Evolutionary conservation across 2,797 vertebrate species (phyloP).

Genomic region (Silurus aristotelis): DNA sequence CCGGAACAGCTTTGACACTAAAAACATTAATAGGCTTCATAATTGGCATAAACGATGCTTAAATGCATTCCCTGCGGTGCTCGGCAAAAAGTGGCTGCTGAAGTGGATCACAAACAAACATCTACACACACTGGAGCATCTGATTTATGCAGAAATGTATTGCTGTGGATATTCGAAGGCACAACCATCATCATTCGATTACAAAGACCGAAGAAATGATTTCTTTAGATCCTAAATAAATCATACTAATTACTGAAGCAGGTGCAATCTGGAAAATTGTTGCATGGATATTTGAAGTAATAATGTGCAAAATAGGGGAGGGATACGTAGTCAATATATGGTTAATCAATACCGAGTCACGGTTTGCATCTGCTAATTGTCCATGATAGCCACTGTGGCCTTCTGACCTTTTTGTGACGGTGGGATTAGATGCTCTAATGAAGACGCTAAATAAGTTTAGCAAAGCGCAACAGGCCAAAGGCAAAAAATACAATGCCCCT

Average conservation of each 20-base stretch:
- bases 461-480: not conserved
- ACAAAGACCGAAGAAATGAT: not conserved
- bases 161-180: not conserved
- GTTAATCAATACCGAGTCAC: not conserved
- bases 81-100: not conserved
- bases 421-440: not conserved
- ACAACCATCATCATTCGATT: not conserved
- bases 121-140: not conserved
- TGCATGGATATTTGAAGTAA: not conserved
- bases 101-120: slow-evolving; percentile 9
- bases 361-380: not conserved
- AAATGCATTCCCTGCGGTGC: not conserved
- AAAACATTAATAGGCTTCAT: slow-evolving; percentile 11
- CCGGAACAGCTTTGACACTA: slow-evolving; percentile 3
- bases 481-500: too few species aligned
- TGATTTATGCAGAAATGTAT: not conserved
- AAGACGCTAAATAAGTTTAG: not conserved
- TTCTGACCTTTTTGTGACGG: not conserved
- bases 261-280: not conserved
- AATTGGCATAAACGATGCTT: slow-evolving; percentile 23
- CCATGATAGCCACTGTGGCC: not conserved
- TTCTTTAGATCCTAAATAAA: not conserved
- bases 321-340: not conserved
- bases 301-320: not conserved
- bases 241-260: not conserved